Base-by-base conservation (phyloP, 2,797 vertebrate species). In the Mus caroli region DNA sequence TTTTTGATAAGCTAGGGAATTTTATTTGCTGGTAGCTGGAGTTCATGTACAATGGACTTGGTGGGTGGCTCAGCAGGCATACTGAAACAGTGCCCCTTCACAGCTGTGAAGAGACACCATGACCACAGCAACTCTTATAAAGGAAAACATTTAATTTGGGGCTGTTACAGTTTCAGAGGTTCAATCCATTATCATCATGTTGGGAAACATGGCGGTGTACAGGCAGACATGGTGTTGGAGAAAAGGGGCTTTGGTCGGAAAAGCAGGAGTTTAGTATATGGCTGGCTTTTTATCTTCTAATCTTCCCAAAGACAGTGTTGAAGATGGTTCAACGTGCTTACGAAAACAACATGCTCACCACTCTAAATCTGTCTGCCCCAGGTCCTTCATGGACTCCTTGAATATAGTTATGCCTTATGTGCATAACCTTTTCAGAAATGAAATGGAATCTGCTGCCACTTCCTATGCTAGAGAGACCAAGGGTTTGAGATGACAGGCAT, bases 401-500 rank as follows among this genome's bases (percentile, higher is more conserved):
- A 52, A 54, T 19, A 37, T n/a, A 52, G 31, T 26, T 71, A 37
- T 8, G 34, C 7, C 13, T 54, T 11, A 10, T 86, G 46, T 52
- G 34, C 46, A 54, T n/a, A 86, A 67, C 3, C 46, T 24, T 69
- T 86, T 37, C 2, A 20, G 34, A 87, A 40, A 69, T 52, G 31
- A 26, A n/a, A 54, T 37, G 22, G 14, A 87, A 87, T 22, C 34
- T 40, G 34, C 34, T 54, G 67, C 50, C 84, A 40, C n/a, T 4
- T 43, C 50, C 37, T 73, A 28, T 71, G 22, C 34, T 52, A 56
- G 34, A 37, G 22, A 73, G 50, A 37, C 9, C 34, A 71, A 73
- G 34, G 4, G 4, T 73, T 73, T 28, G 85, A 99, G 99, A 99
- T 99, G 6, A 99, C 99, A 69, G 99, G 99, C 98, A 99, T 99